Conservation (phyloP, 2,888 invertebrate species). For the Monoplex corrugatus region DNA sequence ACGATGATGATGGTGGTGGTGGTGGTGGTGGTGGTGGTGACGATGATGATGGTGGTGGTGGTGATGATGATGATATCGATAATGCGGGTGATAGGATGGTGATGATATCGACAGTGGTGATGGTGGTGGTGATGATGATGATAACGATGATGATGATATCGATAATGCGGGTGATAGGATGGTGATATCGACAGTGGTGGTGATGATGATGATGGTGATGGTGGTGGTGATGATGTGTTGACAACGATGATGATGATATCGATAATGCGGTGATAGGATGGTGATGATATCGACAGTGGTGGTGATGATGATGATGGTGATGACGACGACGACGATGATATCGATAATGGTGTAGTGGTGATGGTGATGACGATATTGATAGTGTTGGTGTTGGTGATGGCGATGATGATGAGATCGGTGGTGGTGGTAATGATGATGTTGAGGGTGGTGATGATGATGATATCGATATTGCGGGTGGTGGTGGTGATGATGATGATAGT, state of each 20-base stretch:
- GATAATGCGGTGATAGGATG: too few species aligned
- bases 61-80: constrained; percentile 16
- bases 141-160: not conserved
- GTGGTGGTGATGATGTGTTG: not conserved
- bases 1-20: not conserved
- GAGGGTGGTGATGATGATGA: too few species aligned
- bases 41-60: constrained; percentile 2
- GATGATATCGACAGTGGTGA: not conserved
- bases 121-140: not conserved
- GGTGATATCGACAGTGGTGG: too few species aligned
- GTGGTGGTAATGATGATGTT: too few species aligned
- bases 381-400: too few species aligned
- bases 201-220: too few species aligned
- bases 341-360: not conserved
- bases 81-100: not conserved
- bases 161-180: not conserved
- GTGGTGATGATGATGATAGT: not conserved
- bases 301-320: too few species aligned
- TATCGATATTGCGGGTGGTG: not conserved
- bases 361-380: too few species aligned
- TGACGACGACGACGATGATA: not conserved
- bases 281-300: too few species aligned
- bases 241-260: too few species aligned
- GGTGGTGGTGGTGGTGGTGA: not conserved
- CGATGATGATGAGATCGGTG: too few species aligned